phyloP scores from a whole-genome alignment of 2,113 vertebrate species.

The Hypocryptadius cinnamomeus region DNA sequence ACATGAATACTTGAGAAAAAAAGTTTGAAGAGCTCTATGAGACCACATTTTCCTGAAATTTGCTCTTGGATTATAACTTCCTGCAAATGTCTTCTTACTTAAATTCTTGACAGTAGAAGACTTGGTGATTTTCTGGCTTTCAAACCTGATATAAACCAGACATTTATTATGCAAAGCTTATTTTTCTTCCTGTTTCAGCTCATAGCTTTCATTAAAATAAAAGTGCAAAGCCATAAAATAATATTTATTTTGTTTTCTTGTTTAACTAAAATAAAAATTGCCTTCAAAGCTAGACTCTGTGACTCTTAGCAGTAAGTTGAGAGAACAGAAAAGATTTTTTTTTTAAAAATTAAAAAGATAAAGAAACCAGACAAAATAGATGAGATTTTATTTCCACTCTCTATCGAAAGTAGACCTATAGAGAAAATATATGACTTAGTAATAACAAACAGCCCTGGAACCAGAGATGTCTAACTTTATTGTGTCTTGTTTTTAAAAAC shows the following conservation, averaged over 20 bases:
- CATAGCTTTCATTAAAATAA: neutral
- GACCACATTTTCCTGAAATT: neutral
- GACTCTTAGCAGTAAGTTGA: neutral
- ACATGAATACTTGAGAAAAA: neutral
- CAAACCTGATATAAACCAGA: neutral
- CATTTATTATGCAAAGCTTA: neutral
- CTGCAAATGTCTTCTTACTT: neutral
- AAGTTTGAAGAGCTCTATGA: neutral
- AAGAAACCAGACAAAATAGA: neutral
- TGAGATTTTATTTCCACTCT: neutral
- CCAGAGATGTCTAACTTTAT: neutral
- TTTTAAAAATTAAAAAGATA: rapidly evolving
- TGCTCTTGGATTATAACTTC: neutral
- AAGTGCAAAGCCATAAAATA: neutral
- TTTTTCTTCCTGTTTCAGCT: neutral
- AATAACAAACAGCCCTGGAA: neutral
- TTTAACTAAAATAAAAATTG: neutral
- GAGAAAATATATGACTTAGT: neutral
- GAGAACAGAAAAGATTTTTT: neutral
- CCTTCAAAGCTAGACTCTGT: neutral
- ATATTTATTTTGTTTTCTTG: neutral
- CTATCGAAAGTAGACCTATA: neutral
- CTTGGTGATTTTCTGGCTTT: neutral
- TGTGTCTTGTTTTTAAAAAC: neutral
- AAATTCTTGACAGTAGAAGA: neutral